Percentiles rank a stretch among this genome's conserved stretches.
phyloP scores from a whole-genome alignment of 2,113 vertebrate species.

The Oryzias celebensis region DNA sequence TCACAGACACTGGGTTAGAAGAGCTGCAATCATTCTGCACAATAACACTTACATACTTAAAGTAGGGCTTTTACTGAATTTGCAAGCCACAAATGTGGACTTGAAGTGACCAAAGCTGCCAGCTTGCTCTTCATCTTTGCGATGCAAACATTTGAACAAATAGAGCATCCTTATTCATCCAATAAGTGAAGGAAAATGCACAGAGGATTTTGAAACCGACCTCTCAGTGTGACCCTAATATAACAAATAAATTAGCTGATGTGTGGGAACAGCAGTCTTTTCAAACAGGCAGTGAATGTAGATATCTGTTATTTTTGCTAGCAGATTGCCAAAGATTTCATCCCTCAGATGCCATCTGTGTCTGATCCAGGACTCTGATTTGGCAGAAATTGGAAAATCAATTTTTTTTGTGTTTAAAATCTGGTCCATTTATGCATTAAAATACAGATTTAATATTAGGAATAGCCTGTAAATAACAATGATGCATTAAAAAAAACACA shows the following conservation, averaged over 20 bases:
- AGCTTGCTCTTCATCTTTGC: not conserved
- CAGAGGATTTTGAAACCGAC: not conserved
- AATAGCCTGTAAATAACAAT: too few species aligned
- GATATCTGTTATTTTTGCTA: not conserved
- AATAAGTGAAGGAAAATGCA: not conserved
- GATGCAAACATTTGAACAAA: not conserved
- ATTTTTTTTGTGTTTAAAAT: not conserved
- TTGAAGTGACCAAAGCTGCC: not conserved
- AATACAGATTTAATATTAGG: too few species aligned
- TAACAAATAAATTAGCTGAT: not conserved
- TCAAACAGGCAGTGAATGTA: not conserved
- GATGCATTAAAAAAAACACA: too few species aligned
- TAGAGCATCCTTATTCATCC: not conserved
- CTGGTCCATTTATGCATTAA: not conserved
- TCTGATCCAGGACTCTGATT: not conserved
- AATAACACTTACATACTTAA: conserved; percentile 27
- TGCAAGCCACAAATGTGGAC: conserved; percentile 4
- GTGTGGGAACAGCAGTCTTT: not conserved
- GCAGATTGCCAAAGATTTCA: too few species aligned
- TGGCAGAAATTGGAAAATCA: not conserved
- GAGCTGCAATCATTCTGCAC: conserved; percentile 30
- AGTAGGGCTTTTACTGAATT: conserved; percentile 14
- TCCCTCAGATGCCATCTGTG: too few species aligned
- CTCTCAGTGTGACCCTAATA: not conserved
- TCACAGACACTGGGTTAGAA: conserved; percentile 11